phyloP scores from a whole-genome alignment of 2,113 vertebrate species.

The Menidia beryllina region DNA sequence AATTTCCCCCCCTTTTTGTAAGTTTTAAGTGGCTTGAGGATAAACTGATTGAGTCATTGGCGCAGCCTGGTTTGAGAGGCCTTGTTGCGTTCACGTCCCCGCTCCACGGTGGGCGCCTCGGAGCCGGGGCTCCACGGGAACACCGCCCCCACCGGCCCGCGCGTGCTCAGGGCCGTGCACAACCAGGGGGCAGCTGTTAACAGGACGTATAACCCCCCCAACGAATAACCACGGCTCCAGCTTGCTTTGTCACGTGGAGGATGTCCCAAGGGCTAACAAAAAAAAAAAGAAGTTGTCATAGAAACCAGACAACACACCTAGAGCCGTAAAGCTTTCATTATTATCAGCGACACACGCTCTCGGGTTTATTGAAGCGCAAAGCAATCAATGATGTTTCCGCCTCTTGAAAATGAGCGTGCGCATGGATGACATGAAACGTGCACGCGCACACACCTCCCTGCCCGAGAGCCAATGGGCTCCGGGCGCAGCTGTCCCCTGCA shows the following conservation, averaged over 20 bases:
- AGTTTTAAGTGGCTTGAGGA: too few relatives aligned
- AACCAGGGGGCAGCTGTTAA: background rate
- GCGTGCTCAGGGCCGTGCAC: background rate
- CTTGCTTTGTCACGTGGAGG: conserved; percentile 64
- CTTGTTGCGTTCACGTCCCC: background rate
- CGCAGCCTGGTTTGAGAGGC: conserved; percentile 4
- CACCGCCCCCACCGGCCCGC: conserved; percentile 30
- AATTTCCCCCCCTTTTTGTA: too few relatives aligned
- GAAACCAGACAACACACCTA: conserved; percentile 65
- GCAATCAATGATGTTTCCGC: background rate
- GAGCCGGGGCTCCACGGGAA: background rate
- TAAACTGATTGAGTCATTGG: background rate
- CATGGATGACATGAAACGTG: background rate
- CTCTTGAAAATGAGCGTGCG: background rate
- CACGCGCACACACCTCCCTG: conserved; percentile 46
- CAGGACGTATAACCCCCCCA: background rate
- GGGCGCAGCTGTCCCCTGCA: conserved; percentile 31
- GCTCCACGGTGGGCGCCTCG: conserved; percentile 2
- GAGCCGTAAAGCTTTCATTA: background rate
- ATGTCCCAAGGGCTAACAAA: conserved; percentile 29
- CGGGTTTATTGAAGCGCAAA: background rate
- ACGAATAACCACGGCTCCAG: conserved; percentile 32
- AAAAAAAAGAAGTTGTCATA: conserved; percentile 61
- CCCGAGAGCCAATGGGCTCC: conserved; percentile 50
- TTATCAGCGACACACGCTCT: background rate